Base-by-base conservation (phyloP, 2,113 vertebrate genomes). In the Clarias batrachus region DNA sequence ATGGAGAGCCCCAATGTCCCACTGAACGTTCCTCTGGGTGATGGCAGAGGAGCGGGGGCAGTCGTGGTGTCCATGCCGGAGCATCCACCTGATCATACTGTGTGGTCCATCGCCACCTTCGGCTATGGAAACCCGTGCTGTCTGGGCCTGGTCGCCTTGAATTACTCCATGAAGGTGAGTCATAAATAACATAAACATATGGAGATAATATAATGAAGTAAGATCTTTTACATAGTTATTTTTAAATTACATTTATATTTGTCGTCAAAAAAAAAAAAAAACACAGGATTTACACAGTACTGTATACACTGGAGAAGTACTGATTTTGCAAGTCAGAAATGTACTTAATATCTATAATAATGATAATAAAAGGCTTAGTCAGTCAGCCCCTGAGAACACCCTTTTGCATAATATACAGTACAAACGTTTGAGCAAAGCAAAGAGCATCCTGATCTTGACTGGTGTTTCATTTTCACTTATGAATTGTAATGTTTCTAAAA, bases 141-240 rank as follows among this genome's bases (percentile, higher is more conserved):
- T 27, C 87, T 93, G 4, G 92, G 92, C 25, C 87, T 93, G 77
- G 78, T 73, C 0, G 92, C 93, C 37, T 85, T 93, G 2, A 78
- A 85, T 37, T 90, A 13, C 86, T 94, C 93, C 0, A 56, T 94
- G 68, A 94, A 90, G 90, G 93, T 94, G 23, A 91, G 87, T 81
- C 3, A 4, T 10, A 12, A n/a, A n/a, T 73, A 33, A 70, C 5
- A 17, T 14, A 27, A 16, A 9, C 3, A n/a, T 65, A 48, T 7
- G 6, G 48, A 48, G 48, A 48, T 65, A n/a, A 12, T 21, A 60
- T 62, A 62, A 65, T 65, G 3, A 11, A 65, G 25, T 48, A 65
- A 65, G 62, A 8, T 65, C 2, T n/a, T n/a, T 14, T n/a, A 23
- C 10, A 6, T 30, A 5, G n/a, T 25, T 0, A 21, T 63, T 3